These are phyloP conservation scores for Nomia melanderi DNA, from an alignment of 1,140 invertebrate species.

Conservation along the genomic window DNA sequence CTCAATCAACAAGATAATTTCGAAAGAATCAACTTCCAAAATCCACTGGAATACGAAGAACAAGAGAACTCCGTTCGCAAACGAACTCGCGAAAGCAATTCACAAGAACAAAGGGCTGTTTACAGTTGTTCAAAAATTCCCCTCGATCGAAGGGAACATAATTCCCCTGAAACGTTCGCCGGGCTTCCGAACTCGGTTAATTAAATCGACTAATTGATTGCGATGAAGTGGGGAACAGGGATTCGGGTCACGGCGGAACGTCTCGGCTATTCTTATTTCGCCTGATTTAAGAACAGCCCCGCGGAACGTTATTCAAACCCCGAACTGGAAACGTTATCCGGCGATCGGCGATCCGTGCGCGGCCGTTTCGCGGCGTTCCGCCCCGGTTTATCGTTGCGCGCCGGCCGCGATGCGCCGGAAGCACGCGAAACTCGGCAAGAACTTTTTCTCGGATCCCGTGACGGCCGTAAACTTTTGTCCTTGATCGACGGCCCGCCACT, in stretches of 20 bases:
- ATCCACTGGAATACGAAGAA: too few species aligned
- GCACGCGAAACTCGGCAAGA: constrained; percentile 51
- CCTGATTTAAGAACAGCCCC: constrained; percentile 30
- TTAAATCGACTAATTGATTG: background rate
- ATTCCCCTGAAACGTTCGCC: too few species aligned
- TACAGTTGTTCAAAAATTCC: too few species aligned
- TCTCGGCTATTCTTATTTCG: constrained; percentile 25
- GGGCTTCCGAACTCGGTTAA: too few species aligned
- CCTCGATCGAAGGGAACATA: too few species aligned
- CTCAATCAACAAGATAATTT: too few species aligned
- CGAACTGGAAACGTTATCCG: constrained; percentile 37
- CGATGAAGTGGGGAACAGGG: background rate
- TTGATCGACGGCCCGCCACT: constrained; percentile 3
- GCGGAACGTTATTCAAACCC: constrained; percentile 32
- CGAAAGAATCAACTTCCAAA: too few species aligned
- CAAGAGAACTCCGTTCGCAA: too few species aligned
- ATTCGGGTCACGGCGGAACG: background rate
- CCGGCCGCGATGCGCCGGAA: constrained; percentile 41
- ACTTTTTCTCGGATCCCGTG: constrained; percentile 33
- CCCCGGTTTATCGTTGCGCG: constrained; percentile 1
- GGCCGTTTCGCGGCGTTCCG: background rate
- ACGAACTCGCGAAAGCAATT: too few species aligned
- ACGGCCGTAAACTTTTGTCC: background rate
- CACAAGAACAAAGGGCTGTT: too few species aligned
- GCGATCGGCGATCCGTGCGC: constrained; percentile 23